These are phyloP conservation scores for Camptogramma bilineatum DNA, from an alignment of 2,888 invertebrate species.

Conservation along the genomic window DNA sequence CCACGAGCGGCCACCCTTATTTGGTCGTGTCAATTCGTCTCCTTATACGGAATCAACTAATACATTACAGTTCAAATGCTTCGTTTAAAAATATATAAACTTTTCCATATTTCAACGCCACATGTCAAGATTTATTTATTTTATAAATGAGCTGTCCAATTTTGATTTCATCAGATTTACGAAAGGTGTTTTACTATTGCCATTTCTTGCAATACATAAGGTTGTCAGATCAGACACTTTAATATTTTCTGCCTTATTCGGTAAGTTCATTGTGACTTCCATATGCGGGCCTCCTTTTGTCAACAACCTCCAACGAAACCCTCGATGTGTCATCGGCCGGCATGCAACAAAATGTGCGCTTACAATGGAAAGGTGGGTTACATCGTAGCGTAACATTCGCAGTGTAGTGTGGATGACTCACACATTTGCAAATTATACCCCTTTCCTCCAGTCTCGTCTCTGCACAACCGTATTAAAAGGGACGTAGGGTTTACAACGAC, in stretches of 20 bases:
- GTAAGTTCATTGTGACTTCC: constrained; percentile 32
- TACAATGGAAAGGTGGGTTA: constrained; percentile 53
- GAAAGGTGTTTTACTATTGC: constrained; percentile 5
- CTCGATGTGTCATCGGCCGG: constrained; percentile 49
- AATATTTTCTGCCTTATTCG: constrained; percentile 19
- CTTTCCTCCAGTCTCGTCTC: constrained; percentile 16
- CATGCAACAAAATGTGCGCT: constrained; percentile 46
- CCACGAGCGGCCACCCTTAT: constrained; percentile 68
- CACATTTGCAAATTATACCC: constrained; percentile 44
- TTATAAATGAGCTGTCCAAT: constrained; percentile 8
- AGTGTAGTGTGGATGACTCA: constrained; percentile 51
- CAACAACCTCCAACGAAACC: constrained; percentile 29
- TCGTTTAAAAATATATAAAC: constrained; percentile 34
- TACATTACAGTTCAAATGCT: constrained; percentile 52
- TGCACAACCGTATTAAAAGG: neutral
- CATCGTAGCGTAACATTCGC: constrained; percentile 41
- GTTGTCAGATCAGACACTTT: constrained; percentile 10
- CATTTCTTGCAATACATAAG: constrained; percentile 14
- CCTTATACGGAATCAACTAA: constrained; percentile 57
- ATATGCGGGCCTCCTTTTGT: constrained; percentile 30
- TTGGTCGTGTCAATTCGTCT: constrained; percentile 59
- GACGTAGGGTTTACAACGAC: constrained; percentile 13
- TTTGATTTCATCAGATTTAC: constrained; percentile 1
- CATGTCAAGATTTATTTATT: constrained; percentile 24
- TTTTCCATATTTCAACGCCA: constrained; percentile 40